These are phyloP conservation scores for Ptilonorhynchus violaceus DNA, from an alignment of 2,113 vertebrate species.

Conservation along the genomic window DNA sequence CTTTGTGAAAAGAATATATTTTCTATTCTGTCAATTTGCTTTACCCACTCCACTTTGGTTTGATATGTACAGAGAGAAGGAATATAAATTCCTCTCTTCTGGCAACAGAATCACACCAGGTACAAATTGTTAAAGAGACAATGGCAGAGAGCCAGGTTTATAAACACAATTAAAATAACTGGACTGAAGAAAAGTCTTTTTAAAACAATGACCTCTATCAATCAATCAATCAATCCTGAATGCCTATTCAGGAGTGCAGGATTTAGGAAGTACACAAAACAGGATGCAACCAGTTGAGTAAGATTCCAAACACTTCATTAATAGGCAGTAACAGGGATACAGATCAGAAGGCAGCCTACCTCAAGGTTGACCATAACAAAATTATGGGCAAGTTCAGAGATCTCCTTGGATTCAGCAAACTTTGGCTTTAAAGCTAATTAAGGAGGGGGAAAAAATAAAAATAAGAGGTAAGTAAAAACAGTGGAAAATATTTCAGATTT, in stretches of 20 bases:
- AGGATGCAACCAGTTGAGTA: background rate
- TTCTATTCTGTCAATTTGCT: background rate
- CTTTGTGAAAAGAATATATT: background rate
- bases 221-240: background rate
- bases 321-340: background rate
- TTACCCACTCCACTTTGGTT: background rate
- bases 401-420: conserved; percentile 95
- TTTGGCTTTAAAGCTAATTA: conserved; percentile 91
- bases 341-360: conserved; percentile 73
- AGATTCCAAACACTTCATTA: background rate
- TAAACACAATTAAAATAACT: background rate
- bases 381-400: conserved; percentile 96
- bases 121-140: background rate
- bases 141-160: background rate
- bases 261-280: background rate
- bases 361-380: conserved; percentile 98
- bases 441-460: background rate
- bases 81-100: background rate
- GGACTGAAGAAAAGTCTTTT: background rate
- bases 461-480: background rate
- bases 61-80: background rate
- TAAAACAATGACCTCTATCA: background rate
- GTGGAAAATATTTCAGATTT: background rate
- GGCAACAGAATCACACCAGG: background rate
- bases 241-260: background rate